phyloP scores from a whole-genome alignment of 2,113 vertebrate genomes.

The Mesocricetus auratus region DNA sequence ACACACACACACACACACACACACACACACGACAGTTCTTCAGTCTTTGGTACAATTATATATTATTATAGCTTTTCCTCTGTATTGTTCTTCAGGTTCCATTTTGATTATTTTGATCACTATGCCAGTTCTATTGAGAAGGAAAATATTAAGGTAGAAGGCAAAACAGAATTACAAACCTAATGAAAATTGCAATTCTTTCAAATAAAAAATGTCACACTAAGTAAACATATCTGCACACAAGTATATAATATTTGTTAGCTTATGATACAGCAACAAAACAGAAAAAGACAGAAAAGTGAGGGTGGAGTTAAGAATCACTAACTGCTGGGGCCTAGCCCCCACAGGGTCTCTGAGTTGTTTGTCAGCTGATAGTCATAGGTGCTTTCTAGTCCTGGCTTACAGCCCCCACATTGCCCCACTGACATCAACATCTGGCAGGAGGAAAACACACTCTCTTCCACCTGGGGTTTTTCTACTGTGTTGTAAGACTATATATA shows the following conservation, averaged over 20 bases:
- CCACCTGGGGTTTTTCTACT: too few relatives aligned
- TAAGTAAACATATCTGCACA: background rate
- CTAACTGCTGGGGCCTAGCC: too few relatives aligned
- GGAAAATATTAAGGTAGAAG: background rate
- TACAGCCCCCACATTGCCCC: too few relatives aligned
- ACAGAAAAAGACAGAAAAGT: slow-evolving; percentile 1
- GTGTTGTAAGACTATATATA: too few relatives aligned
- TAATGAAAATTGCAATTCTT: background rate
- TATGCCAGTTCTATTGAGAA: background rate
- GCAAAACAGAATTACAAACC: background rate
- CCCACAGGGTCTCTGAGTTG: too few relatives aligned
- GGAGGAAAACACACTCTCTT: too few relatives aligned
- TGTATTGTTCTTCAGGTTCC: background rate
- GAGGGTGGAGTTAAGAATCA: background rate
- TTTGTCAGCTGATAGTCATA: too few relatives aligned
- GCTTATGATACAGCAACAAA: background rate
- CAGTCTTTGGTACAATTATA: background rate
- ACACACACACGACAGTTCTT: background rate
- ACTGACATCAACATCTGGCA: too few relatives aligned
- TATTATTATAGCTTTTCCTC: background rate
- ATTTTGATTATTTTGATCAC: slow-evolving; percentile 6
- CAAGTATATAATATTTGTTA: background rate
- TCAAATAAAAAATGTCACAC: background rate
- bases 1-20: too few relatives aligned
- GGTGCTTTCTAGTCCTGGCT: too few relatives aligned